A percentile compares a stretch with the other conserved stretches of the same genome.
Conservation (phyloP, 2,113 vertebrate genomes). For the Clinocottus analis region DNA sequence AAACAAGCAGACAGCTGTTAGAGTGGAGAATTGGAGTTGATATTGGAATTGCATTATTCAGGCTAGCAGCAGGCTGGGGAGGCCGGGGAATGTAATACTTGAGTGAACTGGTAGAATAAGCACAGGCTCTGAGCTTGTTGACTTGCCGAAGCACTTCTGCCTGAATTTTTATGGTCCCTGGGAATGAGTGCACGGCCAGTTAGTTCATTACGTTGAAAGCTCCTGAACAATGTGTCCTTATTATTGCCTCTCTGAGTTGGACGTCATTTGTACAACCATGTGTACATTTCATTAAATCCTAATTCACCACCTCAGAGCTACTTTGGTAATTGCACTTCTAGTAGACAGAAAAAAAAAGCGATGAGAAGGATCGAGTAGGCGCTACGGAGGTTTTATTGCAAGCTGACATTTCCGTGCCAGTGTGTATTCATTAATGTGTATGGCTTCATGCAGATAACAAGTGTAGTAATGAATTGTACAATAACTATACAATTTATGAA, state of each 20-base stretch:
- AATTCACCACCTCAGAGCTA: slow-evolving; percentile 27
- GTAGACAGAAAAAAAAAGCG: slow-evolving; percentile 20
- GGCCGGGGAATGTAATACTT: slow-evolving; percentile 53
- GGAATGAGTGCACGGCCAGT: slow-evolving; percentile 54
- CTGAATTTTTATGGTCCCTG: slow-evolving; percentile 54
- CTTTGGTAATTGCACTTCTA: slow-evolving; percentile 57
- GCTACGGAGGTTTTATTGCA: slow-evolving; percentile 18
- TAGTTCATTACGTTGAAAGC: slow-evolving; percentile 70
- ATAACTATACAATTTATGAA: not conserved
- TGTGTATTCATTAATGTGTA: not conserved
- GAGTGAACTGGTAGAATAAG: slow-evolving; percentile 54
- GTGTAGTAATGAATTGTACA: not conserved
- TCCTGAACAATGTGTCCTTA: slow-evolving; percentile 49
- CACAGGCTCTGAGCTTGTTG: slow-evolving; percentile 44
- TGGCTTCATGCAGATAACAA: not conserved
- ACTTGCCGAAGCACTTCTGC: slow-evolving; percentile 38
- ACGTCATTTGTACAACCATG: slow-evolving; percentile 54
- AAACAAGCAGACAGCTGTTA: slow-evolving; percentile 67
- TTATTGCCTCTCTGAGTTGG: slow-evolving; percentile 29
- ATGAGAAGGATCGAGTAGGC: slow-evolving; percentile 10
- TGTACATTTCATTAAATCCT: slow-evolving; percentile 71
- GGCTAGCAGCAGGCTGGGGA: slow-evolving; percentile 41
- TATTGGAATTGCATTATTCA: slow-evolving; percentile 79
- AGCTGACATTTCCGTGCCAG: not conserved
- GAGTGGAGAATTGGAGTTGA: slow-evolving; percentile 61